Percentiles rank a stretch among this genome's conserved stretches.
These are phyloP conservation scores for Cygnus atratus DNA, from an alignment of 2,113 vertebrate species.

Conservation along the genomic window DNA sequence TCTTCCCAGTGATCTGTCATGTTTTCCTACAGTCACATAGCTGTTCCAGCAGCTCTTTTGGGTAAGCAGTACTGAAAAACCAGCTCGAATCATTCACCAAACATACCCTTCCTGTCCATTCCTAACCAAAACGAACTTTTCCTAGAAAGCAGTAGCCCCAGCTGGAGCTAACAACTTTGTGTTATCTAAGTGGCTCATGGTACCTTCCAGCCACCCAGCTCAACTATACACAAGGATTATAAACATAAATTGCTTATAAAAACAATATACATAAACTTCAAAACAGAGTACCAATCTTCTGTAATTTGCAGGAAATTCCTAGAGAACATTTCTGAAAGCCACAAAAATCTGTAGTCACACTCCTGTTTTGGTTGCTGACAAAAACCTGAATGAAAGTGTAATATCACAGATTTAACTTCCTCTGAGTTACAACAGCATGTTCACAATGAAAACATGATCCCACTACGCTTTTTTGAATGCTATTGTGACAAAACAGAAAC, in stretches of 20 bases:
- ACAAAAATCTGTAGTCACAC: background rate
- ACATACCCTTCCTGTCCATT: background rate
- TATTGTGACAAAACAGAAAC: conserved; percentile 33
- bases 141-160: background rate
- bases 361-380: background rate
- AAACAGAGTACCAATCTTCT: background rate
- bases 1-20: background rate
- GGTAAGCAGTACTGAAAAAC: background rate
- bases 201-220: background rate
- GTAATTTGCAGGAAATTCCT: background rate
- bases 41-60: background rate
- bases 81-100: background rate
- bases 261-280: background rate
- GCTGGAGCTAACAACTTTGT: background rate
- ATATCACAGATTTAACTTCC: background rate
- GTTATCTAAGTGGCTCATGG: background rate
- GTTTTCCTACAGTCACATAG: background rate
- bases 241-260: background rate
- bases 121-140: background rate
- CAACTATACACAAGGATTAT: background rate
- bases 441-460: conserved; percentile 29
- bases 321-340: background rate
- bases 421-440: conserved; percentile 18
- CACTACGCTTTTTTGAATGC: conserved; percentile 18
- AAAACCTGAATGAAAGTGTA: conserved; percentile 26